Evolutionary conservation across 2,888 invertebrate species (phyloP), one percentile per base, ranked within the genome.

Genomic region (Cancer borealis): DNA sequence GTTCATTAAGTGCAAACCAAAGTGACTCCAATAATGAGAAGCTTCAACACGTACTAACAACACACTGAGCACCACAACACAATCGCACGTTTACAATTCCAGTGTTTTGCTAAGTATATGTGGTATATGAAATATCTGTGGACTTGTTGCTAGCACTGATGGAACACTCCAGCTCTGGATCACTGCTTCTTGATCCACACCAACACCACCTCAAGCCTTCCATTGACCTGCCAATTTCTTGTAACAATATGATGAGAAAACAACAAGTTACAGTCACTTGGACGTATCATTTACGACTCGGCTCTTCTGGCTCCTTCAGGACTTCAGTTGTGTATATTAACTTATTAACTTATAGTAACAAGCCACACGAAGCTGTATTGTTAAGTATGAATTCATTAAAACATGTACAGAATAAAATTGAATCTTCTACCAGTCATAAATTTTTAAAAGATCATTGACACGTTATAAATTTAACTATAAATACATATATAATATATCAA

Each of bases 11-110:
- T 26, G 73, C 26, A 73, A 26, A 6, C 73, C 73, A 73, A 60
- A 60, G 73, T 21, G n/a, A 73, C 8, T n/a, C 73, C 73, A 73
- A 26, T 10, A 73, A 73, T n/a, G n/a, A 10, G n/a, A 4, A 73
- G 73, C 73, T 73, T 73, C 26, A 73, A 73, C 26, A 73, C 39
- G 39, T 39, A 39, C 73, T 26, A 26, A 21, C 21, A 60, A 60
- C 60, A 60, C 60, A 60, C 17, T 73, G 73, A 73, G n/a, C 73
- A 73, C 73, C 73, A 73, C 21, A 66, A 73, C 73, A 73, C 73
- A 73, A n/a, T 21, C 26, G n/a, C 10, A 73, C 73, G 26, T 21
- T 73, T 26, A 73, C 73, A 73, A 73, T 26, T 73, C 26, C 73
- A 73, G 26, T n/a, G 73, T 73, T 73, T 73, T 8, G 54, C 8